These are phyloP conservation scores for Drosophila parvula DNA, from an alignment of 1,140 invertebrate species.

Conservation along the genomic window DNA sequence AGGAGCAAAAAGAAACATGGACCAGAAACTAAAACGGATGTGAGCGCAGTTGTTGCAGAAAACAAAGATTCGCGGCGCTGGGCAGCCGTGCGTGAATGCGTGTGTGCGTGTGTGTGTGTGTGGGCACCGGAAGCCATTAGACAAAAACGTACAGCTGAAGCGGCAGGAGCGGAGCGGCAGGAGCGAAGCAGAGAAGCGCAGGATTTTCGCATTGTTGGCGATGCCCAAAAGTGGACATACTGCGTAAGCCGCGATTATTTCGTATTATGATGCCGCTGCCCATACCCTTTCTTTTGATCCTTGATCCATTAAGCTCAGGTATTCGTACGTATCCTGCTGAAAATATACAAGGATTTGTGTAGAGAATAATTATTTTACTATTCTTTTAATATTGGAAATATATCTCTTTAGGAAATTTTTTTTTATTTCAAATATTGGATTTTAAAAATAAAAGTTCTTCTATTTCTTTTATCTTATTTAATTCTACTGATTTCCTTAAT, in stretches of 20 bases:
- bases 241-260: constrained; percentile 39
- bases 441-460: too few species aligned
- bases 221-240: constrained; percentile 74
- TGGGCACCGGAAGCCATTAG: constrained; percentile 76
- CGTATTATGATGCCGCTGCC: background rate
- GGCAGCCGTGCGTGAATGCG: constrained; percentile 75
- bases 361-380: background rate
- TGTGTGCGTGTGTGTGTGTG: constrained; percentile 37
- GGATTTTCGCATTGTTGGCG: constrained; percentile 78
- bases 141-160: constrained; percentile 77
- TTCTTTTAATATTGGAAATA: background rate
- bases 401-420: background rate
- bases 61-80: constrained; percentile 81
- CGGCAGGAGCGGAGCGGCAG: background rate
- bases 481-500: too few species aligned
- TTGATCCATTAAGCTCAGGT: background rate
- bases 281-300: constrained; percentile 36
- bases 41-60: constrained; percentile 74
- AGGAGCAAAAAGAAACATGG: constrained; percentile 23
- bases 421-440: too few species aligned
- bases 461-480: too few species aligned
- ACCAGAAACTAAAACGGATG: constrained; percentile 61
- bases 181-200: constrained; percentile 29
- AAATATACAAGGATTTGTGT: background rate
- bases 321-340: background rate